phyloP scores from a whole-genome alignment of 2,888 invertebrate genomes.

The Mycalesis mineus region DNA sequence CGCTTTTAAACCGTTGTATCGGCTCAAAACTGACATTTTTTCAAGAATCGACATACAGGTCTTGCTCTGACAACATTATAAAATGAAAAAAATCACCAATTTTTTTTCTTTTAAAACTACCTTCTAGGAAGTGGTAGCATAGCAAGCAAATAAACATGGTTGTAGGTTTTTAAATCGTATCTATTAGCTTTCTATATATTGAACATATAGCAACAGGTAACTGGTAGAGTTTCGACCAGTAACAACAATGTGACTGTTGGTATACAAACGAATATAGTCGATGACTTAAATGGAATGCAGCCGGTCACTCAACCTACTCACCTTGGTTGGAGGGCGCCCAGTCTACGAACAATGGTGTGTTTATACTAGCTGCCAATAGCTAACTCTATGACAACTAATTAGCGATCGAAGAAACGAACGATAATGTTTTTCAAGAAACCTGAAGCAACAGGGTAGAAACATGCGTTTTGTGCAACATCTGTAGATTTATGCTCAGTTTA shows the following conservation, averaged over 20 bases:
- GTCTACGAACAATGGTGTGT: conserved; percentile 40
- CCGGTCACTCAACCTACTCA: conserved; percentile 51
- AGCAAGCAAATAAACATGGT: too few relatives aligned
- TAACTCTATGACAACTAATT: not conserved
- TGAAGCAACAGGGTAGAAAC: too few relatives aligned
- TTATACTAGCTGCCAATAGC: conserved; percentile 21
- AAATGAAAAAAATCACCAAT: too few relatives aligned
- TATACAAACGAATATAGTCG: conserved; percentile 37
- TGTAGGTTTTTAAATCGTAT: too few relatives aligned
- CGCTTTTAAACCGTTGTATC: too few relatives aligned
- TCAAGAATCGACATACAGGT: too few relatives aligned
- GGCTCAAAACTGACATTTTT: too few relatives aligned
- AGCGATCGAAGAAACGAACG: too few relatives aligned
- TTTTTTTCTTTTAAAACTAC: too few relatives aligned
- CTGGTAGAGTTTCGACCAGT: conserved; percentile 8
- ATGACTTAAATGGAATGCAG: conserved; percentile 51
- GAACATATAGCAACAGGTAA: not conserved
- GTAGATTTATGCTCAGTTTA: conserved; percentile 39
- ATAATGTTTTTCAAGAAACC: not conserved
- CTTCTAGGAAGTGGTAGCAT: too few relatives aligned
- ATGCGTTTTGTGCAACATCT: too few relatives aligned
- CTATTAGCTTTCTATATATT: not conserved
- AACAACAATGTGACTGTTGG: conserved; percentile 8
- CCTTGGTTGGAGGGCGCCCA: conserved; percentile 54
- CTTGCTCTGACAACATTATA: too few relatives aligned